Evolutionary conservation across 2,888 invertebrate species (phyloP).

Genomic region (Lepetodrilus schrolli): DNA sequence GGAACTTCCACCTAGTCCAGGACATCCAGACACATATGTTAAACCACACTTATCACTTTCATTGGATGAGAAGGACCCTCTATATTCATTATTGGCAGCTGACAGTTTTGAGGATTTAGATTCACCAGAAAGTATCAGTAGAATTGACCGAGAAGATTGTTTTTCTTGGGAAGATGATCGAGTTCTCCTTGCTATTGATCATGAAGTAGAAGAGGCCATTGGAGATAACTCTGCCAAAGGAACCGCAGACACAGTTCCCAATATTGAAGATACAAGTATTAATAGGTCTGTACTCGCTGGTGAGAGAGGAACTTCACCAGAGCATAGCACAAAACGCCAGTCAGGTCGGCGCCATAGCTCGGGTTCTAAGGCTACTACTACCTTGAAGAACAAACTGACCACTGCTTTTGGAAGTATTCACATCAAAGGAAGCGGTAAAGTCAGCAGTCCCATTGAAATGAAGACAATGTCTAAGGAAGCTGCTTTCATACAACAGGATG

Average conservation of each 20-base stretch:
- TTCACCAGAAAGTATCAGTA: constrained; percentile 67
- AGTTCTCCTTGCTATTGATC: constrained; percentile 52
- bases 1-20: not conserved
- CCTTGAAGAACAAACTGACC: constrained; percentile 56
- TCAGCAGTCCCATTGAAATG: constrained; percentile 12
- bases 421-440: constrained; percentile 39
- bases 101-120: constrained; percentile 61
- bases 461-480: constrained; percentile 32
- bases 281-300: not conserved
- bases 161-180: constrained; percentile 72
- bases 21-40: not conserved
- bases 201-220: constrained; percentile 32
- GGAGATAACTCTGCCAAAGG: constrained; percentile 42
- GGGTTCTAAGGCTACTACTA: constrained; percentile 52
- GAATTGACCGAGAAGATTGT: constrained; percentile 69
- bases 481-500: constrained; percentile 75
- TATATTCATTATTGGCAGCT: constrained; percentile 26
- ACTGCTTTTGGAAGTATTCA: constrained; percentile 52
- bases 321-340: constrained; percentile 15
- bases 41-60: not conserved
- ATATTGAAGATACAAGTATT: not conserved
- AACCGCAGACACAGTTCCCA: constrained; percentile 28
- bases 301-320: constrained; percentile 23
- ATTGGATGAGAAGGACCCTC: not conserved
- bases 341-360: constrained; percentile 31